Percentiles rank a stretch among this genome's conserved stretches.
Evolutionary conservation across 2,113 vertebrate species (phyloP).

Genomic region (Pampusana beccarii): DNA sequence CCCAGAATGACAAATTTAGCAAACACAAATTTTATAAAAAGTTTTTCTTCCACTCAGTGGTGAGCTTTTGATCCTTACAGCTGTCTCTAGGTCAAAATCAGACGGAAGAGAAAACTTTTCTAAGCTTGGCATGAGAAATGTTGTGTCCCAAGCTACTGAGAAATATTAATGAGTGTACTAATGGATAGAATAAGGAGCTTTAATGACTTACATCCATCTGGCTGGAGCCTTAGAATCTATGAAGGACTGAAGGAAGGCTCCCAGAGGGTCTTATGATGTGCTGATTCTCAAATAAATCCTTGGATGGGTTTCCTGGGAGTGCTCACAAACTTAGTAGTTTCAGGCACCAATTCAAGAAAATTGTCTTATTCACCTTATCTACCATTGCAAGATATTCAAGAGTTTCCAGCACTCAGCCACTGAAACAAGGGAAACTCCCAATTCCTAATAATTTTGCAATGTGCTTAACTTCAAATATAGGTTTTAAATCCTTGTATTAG

Average conservation of each 20-base stretch:
- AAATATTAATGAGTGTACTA: constrained; percentile 66
- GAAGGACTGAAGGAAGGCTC: constrained; percentile 42
- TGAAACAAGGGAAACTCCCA: not conserved
- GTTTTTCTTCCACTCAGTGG: not conserved
- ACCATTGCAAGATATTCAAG: not conserved
- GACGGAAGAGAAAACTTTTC: constrained; percentile 32
- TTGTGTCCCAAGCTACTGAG: constrained; percentile 22
- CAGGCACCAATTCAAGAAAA: constrained; percentile 34
- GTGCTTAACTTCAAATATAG: not conserved
- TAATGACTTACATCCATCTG: constrained; percentile 54
- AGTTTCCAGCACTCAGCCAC: not conserved
- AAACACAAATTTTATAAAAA: not conserved
- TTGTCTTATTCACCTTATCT: not conserved
- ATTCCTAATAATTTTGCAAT: not conserved
- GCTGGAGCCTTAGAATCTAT: constrained; percentile 36
- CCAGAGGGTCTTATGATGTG: constrained; percentile 41
- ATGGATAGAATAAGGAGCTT: constrained; percentile 53
- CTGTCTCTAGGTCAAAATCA: constrained; percentile 37
- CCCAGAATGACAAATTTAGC: not conserved
- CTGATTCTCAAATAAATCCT: constrained; percentile 57
- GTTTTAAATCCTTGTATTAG: not conserved
- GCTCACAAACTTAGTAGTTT: constrained; percentile 12
- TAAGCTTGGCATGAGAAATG: constrained; percentile 28
- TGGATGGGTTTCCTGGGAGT: constrained; percentile 25
- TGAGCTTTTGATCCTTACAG: not conserved